Conservation (phyloP, 2,888 invertebrate species). For the Hetaerina titia region DNA sequence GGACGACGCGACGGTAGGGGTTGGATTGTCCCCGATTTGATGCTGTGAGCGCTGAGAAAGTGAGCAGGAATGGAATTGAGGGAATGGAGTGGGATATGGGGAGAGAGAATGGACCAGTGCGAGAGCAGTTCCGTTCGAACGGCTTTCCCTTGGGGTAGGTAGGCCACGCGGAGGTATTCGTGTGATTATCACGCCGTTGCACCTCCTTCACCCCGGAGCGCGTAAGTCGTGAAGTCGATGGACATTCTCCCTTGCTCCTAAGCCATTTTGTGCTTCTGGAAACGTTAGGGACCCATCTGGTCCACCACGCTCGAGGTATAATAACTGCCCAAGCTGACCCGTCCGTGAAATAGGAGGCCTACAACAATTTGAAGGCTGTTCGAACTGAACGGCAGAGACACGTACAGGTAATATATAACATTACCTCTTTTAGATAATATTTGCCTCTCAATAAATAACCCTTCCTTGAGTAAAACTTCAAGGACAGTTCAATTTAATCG, state of each 20-base stretch:
- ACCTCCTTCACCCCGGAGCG: background rate
- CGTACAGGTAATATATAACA: too few relatives aligned
- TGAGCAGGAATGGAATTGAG: background rate
- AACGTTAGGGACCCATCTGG: background rate
- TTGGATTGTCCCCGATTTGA: background rate
- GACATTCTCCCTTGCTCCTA: background rate
- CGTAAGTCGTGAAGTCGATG: background rate
- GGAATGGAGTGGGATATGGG: too few relatives aligned
- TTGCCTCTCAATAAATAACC: too few relatives aligned
- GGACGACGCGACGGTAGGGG: background rate
- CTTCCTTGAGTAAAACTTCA: too few relatives aligned
- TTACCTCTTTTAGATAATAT: too few relatives aligned
- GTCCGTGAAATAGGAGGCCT: too few relatives aligned
- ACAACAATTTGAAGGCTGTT: too few relatives aligned
- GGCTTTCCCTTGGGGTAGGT: background rate
- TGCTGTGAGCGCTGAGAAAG: background rate
- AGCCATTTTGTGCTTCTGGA: background rate
- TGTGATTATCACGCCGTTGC: background rate
- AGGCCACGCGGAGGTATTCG: background rate
- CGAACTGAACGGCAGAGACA: too few relatives aligned
- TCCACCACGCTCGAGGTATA: background rate
- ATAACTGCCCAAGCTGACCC: background rate
- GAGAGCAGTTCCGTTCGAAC: background rate
- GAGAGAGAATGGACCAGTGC: background rate
- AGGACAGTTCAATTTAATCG: too few relatives aligned